Percentiles rank a stretch among this genome's conserved stretches.
Conservation (phyloP, 2,888 invertebrate species). For the Halictus ligatus region DNA sequence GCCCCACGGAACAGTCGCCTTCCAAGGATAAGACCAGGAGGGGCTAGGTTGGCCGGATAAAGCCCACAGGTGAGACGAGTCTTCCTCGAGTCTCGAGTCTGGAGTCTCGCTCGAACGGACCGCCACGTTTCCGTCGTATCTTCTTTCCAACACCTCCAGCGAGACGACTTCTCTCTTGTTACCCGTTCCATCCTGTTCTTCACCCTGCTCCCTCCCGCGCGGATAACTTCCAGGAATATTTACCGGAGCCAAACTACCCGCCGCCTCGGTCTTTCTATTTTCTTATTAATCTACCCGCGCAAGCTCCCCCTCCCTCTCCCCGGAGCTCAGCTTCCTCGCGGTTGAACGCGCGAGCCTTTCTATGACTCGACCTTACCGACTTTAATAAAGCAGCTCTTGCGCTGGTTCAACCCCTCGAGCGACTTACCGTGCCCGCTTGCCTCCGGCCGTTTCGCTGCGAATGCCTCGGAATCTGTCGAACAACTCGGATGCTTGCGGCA, state of each 20-base stretch:
- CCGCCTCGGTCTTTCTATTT: constrained; percentile 40
- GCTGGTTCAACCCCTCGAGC: neutral
- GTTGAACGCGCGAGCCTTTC: neutral
- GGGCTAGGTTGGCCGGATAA: constrained; percentile 21
- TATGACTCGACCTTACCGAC: neutral
- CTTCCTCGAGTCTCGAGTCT: neutral
- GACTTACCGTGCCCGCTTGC: neutral
- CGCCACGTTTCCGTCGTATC: constrained; percentile 67
- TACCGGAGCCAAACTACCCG: constrained; percentile 22
- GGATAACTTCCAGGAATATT: constrained; percentile 38
- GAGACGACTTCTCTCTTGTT: constrained; percentile 12
- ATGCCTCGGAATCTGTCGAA: neutral
- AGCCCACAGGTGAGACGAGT: constrained; percentile 29
- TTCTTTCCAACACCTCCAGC: constrained; percentile 28
- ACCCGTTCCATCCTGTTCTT: constrained; percentile 2
- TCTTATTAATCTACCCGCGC: constrained; percentile 49
- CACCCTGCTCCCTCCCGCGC: neutral
- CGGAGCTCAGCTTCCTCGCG: too few relatives aligned
- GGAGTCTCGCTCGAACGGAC: constrained; percentile 56
- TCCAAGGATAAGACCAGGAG: constrained; percentile 33
- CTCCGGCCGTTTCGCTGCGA: neutral
- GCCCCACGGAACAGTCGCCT: constrained; percentile 11
- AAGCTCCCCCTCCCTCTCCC: neutral
- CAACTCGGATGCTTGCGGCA: neutral
- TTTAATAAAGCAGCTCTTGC: constrained; percentile 10